Conservation (phyloP, 2,888 invertebrate species). For the Stenotaenia linearis region DNA sequence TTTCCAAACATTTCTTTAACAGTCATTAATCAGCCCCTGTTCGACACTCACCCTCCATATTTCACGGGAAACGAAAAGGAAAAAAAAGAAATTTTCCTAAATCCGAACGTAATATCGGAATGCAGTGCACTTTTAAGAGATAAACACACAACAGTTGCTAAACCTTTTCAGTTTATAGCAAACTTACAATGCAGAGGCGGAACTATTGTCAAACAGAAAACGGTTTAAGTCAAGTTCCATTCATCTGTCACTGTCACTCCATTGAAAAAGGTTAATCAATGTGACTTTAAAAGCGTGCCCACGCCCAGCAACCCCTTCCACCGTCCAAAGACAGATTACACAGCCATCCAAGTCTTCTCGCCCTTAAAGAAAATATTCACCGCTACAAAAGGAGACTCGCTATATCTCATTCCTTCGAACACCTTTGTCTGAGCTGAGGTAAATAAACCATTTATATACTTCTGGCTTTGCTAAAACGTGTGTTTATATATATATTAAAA, state of each 20-base stretch:
- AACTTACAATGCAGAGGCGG: slow-evolving; percentile 19
- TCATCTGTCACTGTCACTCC: slow-evolving; percentile 14
- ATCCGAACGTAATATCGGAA: background rate
- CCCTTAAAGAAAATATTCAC: background rate
- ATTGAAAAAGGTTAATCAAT: slow-evolving; percentile 24
- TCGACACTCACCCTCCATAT: background rate
- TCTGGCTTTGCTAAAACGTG: background rate
- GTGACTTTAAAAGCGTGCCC: slow-evolving; percentile 5
- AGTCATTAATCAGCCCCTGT: background rate
- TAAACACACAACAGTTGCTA: background rate
- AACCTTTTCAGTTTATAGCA: background rate
- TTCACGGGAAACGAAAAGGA: background rate
- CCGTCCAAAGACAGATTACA: background rate
- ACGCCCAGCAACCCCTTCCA: background rate
- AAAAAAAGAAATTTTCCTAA: background rate
- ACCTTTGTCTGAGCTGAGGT: no score
- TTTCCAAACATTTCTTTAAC: no score
- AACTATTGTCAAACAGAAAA: background rate
- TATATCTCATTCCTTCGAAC: background rate
- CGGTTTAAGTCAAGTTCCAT: slow-evolving; percentile 17
- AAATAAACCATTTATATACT: no score
- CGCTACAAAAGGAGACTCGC: background rate
- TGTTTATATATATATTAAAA: no score
- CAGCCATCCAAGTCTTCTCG: background rate
- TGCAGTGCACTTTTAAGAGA: background rate